phyloP scores from a whole-genome alignment of 2,888 invertebrate genomes.

The Drosophila paranaensis region DNA sequence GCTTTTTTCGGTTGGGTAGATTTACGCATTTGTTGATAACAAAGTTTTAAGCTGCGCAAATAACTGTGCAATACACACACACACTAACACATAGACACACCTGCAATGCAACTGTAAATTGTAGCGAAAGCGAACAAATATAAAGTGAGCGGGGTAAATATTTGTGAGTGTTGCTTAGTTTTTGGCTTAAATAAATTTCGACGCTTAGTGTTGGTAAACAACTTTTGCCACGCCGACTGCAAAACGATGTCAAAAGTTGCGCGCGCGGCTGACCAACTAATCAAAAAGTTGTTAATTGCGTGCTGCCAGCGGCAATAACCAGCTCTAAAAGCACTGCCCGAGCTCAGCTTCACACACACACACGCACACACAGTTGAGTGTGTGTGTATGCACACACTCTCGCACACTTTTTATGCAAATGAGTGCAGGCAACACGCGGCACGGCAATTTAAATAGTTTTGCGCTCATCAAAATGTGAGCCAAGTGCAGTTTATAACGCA shows the following conservation, averaged over 20 bases:
- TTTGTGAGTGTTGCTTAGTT: conserved; percentile 41
- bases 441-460: conserved; percentile 58
- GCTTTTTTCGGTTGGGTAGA: conserved; percentile 65
- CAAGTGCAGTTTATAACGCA: conserved; percentile 62
- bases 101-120: conserved; percentile 24
- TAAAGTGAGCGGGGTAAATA: conserved; percentile 28
- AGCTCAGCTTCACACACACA: neutral
- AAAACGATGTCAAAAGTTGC: conserved; percentile 70
- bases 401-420: conserved; percentile 45
- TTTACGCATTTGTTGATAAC: conserved; percentile 78
- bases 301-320: conserved; percentile 61
- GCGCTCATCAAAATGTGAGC: conserved; percentile 52
- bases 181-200: conserved; percentile 54
- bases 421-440: conserved; percentile 29
- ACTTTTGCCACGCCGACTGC: conserved; percentile 48
- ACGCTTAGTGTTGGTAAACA: conserved; percentile 47
- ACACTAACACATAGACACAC: conserved; percentile 22
- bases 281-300: conserved; percentile 73
- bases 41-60: conserved; percentile 75
- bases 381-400: neutral
- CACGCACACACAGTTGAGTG: no score
- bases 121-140: conserved; percentile 39
- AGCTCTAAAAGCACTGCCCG: conserved; percentile 3
- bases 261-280: conserved; percentile 73
- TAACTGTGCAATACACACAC: conserved; percentile 51